These are phyloP conservation scores for Hafferia zeledoni DNA, from an alignment of 2,797 vertebrate species.

Conservation along the genomic window DNA sequence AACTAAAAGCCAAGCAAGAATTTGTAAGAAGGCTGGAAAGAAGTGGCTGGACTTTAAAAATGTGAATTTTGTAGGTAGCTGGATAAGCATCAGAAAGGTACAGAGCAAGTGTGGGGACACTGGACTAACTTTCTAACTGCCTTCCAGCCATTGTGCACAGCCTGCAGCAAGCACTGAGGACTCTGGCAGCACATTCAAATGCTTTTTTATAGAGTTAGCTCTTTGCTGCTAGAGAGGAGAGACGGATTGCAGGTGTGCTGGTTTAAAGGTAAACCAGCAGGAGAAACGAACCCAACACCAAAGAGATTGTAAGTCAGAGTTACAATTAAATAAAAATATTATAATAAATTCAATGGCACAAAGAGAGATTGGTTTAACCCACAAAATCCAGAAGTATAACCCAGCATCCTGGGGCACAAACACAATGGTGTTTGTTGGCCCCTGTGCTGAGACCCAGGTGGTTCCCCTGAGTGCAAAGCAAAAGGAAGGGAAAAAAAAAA, in stretches of 20 bases:
- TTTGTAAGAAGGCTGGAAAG: background rate
- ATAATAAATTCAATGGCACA: too few species aligned
- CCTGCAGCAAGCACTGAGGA: accelerated
- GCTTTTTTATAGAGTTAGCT: background rate
- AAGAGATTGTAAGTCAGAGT: too few species aligned
- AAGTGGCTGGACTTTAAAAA: background rate
- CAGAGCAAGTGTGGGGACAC: accelerated
- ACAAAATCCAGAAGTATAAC: too few species aligned
- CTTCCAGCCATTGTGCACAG: accelerated
- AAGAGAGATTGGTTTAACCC: too few species aligned
- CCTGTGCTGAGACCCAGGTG: too few species aligned
- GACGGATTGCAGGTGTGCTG: background rate
- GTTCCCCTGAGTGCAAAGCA: too few species aligned
- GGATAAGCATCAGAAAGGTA: background rate
- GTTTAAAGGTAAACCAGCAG: too few species aligned
- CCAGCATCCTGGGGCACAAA: too few species aligned
- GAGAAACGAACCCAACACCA: too few species aligned
- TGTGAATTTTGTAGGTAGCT: background rate
- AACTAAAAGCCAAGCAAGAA: background rate
- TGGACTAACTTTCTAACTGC: background rate
- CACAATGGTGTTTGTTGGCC: too few species aligned
- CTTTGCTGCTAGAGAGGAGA: background rate
- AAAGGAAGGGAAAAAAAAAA: too few species aligned
- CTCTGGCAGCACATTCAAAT: background rate
- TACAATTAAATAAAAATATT: too few species aligned